Percentiles rank a stretch among this genome's conserved stretches.
phyloP scores from a whole-genome alignment of 2,797 vertebrate species.

The Mormyrops boulengeri region DNA sequence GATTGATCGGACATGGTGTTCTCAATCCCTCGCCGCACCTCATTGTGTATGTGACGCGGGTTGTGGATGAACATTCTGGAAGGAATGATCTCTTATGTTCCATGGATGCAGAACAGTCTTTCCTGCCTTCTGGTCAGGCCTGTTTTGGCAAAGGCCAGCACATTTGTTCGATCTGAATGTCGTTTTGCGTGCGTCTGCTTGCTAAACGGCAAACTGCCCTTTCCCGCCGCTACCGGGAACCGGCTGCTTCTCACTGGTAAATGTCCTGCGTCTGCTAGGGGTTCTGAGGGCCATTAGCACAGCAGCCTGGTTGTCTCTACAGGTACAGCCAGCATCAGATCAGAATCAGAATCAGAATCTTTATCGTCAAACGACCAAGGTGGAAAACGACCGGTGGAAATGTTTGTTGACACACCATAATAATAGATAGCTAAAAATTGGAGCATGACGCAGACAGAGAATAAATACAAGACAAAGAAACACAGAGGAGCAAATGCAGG shows the following conservation, averaged over 20 bases:
- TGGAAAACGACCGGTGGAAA: background rate
- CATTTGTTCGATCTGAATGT: constrained; percentile 16
- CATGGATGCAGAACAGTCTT: constrained; percentile 19
- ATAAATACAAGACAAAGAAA: background rate
- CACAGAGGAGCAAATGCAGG: background rate
- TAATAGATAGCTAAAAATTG: background rate
- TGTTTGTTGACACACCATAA: background rate
- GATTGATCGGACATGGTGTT: background rate
- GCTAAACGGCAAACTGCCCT: background rate
- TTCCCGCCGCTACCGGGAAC: background rate
- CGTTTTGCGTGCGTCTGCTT: background rate
- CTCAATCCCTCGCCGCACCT: constrained; percentile 2
- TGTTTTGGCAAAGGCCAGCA: background rate
- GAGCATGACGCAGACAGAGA: background rate
- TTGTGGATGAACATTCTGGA: constrained; percentile 28
- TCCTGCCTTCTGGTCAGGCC: background rate
- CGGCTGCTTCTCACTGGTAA: background rate
- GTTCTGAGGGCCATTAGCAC: background rate
- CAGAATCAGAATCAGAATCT: background rate
- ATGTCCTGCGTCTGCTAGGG: background rate
- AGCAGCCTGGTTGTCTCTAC: background rate
- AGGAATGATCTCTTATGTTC: constrained; percentile 35
- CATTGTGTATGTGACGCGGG: background rate
- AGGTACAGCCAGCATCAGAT: background rate
- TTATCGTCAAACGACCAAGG: background rate